A percentile compares a stretch with the other conserved stretches of the same genome.
These are phyloP conservation scores for Macaria notata DNA, from an alignment of 2,888 invertebrate genomes.

Conservation along the genomic window DNA sequence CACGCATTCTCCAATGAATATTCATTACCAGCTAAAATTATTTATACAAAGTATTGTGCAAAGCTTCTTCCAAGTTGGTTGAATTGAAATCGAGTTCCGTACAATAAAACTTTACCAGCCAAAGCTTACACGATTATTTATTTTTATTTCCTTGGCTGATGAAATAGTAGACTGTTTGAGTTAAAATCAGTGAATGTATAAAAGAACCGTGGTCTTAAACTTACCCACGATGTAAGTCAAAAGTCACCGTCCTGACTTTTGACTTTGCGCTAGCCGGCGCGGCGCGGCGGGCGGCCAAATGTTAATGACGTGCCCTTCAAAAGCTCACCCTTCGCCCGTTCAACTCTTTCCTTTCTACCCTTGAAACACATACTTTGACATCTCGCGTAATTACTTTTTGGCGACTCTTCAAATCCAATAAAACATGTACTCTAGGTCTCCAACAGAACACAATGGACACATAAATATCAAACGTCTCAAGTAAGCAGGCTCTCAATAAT, in stretches of 20 bases:
- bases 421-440: slow-evolving; percentile 7
- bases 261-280: slow-evolving; percentile 23
- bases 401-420: slow-evolving; percentile 17
- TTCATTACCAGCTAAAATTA: no score
- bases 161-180: no score
- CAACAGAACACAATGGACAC: slow-evolving; percentile 25
- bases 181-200: no score
- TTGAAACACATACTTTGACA: slow-evolving; percentile 21
- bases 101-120: no score
- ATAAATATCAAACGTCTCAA: slow-evolving; percentile 30
- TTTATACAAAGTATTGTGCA: no score
- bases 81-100: no score
- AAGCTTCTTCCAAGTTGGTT: no score
- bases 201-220: no score
- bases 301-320: slow-evolving; percentile 36
- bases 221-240: not conserved
- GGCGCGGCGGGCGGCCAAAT: slow-evolving; percentile 18
- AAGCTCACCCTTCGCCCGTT: slow-evolving; percentile 19
- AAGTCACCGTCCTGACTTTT: slow-evolving; percentile 19
- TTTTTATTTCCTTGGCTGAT: no score
- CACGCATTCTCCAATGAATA: no score
- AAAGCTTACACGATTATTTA: no score
- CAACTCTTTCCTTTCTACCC: slow-evolving; percentile 10
- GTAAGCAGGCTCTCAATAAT: slow-evolving; percentile 29
- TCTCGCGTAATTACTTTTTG: slow-evolving; percentile 35